A percentile compares a stretch with the other conserved stretches of the same genome.
Conservation (phyloP, 2,113 vertebrate genomes). For the Bagarius yarrelli region DNA sequence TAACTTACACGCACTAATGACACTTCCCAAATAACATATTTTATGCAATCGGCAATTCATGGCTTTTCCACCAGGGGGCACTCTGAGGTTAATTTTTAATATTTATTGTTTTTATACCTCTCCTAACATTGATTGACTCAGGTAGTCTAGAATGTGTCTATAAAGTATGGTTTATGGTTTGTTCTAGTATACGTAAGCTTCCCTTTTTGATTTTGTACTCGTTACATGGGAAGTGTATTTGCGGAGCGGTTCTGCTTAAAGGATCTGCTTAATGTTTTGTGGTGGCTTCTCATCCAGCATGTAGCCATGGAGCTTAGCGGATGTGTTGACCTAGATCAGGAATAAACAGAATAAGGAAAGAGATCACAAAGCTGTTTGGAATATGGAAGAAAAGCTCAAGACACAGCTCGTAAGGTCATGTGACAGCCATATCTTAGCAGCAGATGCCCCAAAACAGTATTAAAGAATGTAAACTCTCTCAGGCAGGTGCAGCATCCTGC, state of each 20-base stretch:
- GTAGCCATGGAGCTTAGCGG: constrained; percentile 18
- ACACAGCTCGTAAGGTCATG: neutral
- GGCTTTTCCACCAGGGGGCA: constrained; percentile 53
- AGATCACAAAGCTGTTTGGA: constrained; percentile 14
- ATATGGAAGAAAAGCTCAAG: neutral
- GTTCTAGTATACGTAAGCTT: neutral
- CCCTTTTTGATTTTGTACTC: neutral
- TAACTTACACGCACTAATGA: too few relatives aligned
- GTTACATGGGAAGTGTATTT: neutral
- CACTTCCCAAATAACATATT: too few relatives aligned
- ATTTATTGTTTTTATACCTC: neutral
- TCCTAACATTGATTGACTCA: neutral
- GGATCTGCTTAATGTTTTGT: neutral
- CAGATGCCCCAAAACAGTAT: constrained; percentile 9
- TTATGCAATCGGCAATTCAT: neutral
- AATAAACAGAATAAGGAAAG: constrained; percentile 31
- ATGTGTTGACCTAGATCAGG: constrained; percentile 32
- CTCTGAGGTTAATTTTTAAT: constrained; percentile 27
- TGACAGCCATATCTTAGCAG: neutral
- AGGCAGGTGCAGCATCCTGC: neutral
- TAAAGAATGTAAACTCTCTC: constrained; percentile 44
- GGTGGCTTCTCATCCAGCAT: neutral
- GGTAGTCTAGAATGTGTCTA: neutral
- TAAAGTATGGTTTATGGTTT: neutral
- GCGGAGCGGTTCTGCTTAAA: neutral